Evolutionary conservation across 2,888 invertebrate genomes (phyloP), one percentile per base, ranked within the genome.

Genomic region (Cotesia congregata): DNA sequence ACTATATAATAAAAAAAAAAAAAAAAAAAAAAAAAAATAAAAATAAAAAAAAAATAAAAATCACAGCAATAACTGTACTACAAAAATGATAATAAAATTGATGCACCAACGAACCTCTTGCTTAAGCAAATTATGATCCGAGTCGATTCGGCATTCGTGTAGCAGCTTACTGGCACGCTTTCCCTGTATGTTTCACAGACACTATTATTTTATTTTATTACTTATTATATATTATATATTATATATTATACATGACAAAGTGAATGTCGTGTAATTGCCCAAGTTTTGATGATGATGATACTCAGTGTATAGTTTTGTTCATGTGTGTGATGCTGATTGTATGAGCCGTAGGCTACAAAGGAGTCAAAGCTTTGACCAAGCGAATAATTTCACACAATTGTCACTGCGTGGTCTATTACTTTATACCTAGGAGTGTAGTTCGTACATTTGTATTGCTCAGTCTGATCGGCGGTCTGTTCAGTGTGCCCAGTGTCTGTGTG

Each of bases 101-200:
- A 12, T 65, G 60, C n/a, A 71, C 78, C 61, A 73, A 71, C 78
- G 60, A 73, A 82, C 81, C 81, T 82, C 81, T 64, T 80, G 77
- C 77, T 77, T 80, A 72, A 81, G 78, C 68, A 78, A 78, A 77
- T 79, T 80, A 78, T 82, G 74, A 80, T 81, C 80, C 67, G 77
- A 72, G 77, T 82, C 77, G 62, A 77, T 75, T 73, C 75, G 78
- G 74, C 74, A 78, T 68, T 80, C 80, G 67, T 74, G 72, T 6
- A 82, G 76, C 62, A 80, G 62, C 59, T 68, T 76, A 41, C 79
- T 77, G 59, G 78, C 70, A 64, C 74, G 69, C 78, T 80, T 80
- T 62, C 71, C 78, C 82, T 82, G 77, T 69, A 40, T 61, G 61
- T 59, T 20, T 59, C 39, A 72, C 62, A 73, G 41, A 70, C 20